Evolutionary conservation across 2,797 vertebrate species (phyloP).

Genomic region (Xenopus petersii): DNA sequence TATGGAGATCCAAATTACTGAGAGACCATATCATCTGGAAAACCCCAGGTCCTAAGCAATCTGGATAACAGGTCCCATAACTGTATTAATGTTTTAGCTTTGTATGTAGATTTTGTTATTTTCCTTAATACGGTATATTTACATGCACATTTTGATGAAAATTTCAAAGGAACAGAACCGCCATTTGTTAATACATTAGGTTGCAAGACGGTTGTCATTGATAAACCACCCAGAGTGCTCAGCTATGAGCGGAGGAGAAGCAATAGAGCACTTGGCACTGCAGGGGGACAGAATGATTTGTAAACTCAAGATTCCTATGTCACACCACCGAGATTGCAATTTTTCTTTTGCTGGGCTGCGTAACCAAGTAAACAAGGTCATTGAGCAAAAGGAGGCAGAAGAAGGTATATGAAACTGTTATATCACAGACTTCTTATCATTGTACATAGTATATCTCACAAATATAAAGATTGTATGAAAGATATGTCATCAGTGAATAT

Average conservation of each 20-base stretch:
- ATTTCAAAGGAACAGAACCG: no score
- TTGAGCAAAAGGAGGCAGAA: constrained; percentile 76
- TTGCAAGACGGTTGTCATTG: constrained; percentile 85
- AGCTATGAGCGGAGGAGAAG: constrained; percentile 83
- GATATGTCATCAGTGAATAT: no score
- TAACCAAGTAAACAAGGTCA: constrained; percentile 64
- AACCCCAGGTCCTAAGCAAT: no score
- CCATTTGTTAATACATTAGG: constrained; percentile 59
- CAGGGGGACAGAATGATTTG: constrained; percentile 68
- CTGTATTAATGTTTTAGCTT: no score
- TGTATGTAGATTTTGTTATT: no score
- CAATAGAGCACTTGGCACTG: constrained; percentile 83
- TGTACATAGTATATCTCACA: no score
- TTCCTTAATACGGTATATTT: no score
- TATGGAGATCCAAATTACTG: no score
- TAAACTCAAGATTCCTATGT: constrained; percentile 76
- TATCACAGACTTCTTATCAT: constrained; percentile 22
- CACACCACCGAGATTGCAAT: constrained; percentile 73
- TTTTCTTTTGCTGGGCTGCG: constrained; percentile 90
- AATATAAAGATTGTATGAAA: no score
- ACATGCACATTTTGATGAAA: no score
- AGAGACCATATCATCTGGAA: no score
- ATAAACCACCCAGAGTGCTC: constrained; percentile 75
- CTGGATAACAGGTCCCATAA: no score
- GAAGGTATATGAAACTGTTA: constrained; percentile 73